These are phyloP conservation scores for Eolophus roseicapilla DNA, from an alignment of 2,113 vertebrate genomes.

Conservation along the genomic window DNA sequence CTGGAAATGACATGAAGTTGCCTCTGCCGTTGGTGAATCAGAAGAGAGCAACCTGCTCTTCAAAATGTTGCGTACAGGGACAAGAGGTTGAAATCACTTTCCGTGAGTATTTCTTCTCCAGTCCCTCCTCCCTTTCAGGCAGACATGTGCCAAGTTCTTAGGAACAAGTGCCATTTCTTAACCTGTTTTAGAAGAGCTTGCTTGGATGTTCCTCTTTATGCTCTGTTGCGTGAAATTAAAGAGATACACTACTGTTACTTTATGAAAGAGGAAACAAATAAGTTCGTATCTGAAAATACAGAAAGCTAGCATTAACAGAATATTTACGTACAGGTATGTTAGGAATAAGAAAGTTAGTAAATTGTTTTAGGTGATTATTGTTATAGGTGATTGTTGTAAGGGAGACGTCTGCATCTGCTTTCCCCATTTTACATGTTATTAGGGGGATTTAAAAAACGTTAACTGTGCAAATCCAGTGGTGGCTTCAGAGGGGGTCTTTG, in stretches of 20 bases:
- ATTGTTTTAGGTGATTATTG: neutral
- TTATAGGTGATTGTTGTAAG: neutral
- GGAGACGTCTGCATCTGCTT: neutral
- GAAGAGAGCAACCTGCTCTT: neutral
- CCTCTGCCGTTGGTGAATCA: neutral
- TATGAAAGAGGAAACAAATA: neutral
- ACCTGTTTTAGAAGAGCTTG: conserved; percentile 14
- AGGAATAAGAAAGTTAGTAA: neutral
- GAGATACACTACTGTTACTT: neutral
- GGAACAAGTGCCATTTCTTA: neutral
- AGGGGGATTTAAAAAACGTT: neutral
- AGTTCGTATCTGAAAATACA: neutral
- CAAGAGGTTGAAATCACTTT: neutral
- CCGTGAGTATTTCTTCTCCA: neutral
- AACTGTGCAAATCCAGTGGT: neutral
- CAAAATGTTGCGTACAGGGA: neutral
- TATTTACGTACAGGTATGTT: neutral
- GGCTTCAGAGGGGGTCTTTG: conserved; percentile 47
- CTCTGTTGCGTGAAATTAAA: neutral
- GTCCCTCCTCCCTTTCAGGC: neutral
- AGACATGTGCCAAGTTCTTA: neutral
- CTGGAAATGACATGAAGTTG: neutral
- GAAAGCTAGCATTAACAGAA: neutral
- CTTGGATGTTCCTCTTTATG: conserved; percentile 18
- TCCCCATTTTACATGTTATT: neutral